Evolutionary conservation across 2,113 vertebrate genomes (phyloP).

Genomic region (Pseudopodoces humilis): DNA sequence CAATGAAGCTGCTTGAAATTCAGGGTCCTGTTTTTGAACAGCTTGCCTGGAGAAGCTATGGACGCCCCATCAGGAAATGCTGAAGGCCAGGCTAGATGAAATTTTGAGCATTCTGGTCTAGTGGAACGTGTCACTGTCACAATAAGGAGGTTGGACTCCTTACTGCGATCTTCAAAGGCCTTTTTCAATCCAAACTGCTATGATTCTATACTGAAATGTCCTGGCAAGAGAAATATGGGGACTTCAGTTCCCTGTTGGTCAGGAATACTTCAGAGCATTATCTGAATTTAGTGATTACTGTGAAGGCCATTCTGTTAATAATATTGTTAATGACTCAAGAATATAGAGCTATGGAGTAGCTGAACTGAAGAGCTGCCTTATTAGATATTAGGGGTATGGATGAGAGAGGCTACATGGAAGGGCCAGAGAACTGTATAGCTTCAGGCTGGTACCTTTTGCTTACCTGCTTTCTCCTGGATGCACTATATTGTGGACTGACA

Average conservation of each 20-base stretch:
- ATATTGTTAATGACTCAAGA: not conserved
- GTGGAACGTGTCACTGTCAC: rapidly evolving
- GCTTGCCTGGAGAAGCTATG: not conserved
- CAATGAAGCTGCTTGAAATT: not conserved
- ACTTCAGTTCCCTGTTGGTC: not conserved
- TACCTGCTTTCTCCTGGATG: not conserved
- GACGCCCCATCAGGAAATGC: not conserved
- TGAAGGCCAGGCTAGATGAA: not conserved
- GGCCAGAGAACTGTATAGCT: not conserved
- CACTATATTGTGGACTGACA: not conserved
- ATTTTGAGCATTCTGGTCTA: not conserved
- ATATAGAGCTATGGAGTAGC: not conserved
- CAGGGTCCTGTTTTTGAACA: not conserved
- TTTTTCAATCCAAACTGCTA: not conserved
- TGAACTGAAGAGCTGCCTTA: not conserved
- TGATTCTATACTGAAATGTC: not conserved
- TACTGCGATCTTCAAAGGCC: not conserved
- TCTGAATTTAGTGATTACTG: not conserved
- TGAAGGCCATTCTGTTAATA: not conserved
- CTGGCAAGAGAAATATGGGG: not conserved
- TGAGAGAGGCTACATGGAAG: not conserved
- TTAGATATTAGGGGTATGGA: not conserved
- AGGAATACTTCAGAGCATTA: not conserved
- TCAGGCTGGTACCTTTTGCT: not conserved
- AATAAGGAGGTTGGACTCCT: not conserved